Evolutionary conservation across 2,888 invertebrate genomes (phyloP), one percentile per base, ranked within the genome.

Genomic region (Nudaria mundana): DNA sequence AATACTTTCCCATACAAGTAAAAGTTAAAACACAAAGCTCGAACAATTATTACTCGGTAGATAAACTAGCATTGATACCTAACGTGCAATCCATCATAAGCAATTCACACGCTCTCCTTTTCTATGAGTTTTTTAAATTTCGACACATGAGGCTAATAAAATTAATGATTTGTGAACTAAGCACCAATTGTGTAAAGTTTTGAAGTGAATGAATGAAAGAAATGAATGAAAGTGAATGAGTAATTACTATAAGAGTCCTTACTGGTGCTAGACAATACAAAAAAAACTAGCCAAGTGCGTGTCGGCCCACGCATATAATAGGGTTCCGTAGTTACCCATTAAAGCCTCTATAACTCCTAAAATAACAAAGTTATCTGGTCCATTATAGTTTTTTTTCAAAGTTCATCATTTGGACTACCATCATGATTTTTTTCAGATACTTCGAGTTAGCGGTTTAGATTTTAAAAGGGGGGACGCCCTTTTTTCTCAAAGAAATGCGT

Each of bases 31-130:
- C 4, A 23, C 2, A 12, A 14, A 32, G 14, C 6, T 32, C 3
- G 5, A 23, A 23, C 23, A 32, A 32, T 32, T 24, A 33, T n/a
- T n/a, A n/a, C 10, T 30, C n/a, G 25, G 30, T 25, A n/a, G n/a
- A n/a, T 30, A 13, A 31, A 36, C 30, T 22, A 36, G 35, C 11
- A 25, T 10, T n/a, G 25, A 11, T 40, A 40, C 40, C 40, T 13
- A 28, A 31, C 39, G 26, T 35, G 37, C 52, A 61, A 59, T 63
- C 53, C 51, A 55, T 63, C 53, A 60, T 37, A 32, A 39, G 54
- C 59, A 34, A 44, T 58, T 76, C 76, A 37, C 77, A 77, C 77
- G 77, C 73, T 75, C 76, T 73, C 74, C 52, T 63, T 76, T 65
- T 63, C 60, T 45, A 56, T 40, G 30, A 47, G 37, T 53, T 61